phyloP scores from a whole-genome alignment of 2,113 vertebrate genomes.

The Odontesthes bonariensis region DNA sequence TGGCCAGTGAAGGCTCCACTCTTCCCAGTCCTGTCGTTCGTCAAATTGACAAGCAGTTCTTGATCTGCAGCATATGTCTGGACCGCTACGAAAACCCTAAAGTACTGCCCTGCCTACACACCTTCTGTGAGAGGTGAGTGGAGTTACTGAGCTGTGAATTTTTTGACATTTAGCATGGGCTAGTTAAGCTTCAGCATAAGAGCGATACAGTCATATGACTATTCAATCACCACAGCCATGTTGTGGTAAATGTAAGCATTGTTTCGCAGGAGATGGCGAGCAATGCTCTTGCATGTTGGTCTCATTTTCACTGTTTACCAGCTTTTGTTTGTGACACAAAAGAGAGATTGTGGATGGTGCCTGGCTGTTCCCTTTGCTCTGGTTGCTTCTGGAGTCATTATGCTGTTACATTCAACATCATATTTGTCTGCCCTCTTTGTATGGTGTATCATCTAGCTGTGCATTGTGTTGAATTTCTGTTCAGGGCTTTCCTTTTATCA shows the following conservation, averaged over 20 bases:
- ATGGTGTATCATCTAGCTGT: background rate
- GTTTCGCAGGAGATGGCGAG: background rate
- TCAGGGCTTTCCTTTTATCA: too few species aligned
- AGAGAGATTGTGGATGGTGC: slow-evolving; percentile 27
- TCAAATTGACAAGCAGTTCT: slow-evolving; percentile 99
- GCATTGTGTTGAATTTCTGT: background rate
- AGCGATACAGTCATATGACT: background rate
- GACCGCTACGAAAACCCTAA: slow-evolving; percentile 98
- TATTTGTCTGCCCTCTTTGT: background rate
- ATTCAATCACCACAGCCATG: background rate
- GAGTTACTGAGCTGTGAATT: background rate
- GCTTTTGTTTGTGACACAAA: slow-evolving; percentile 61
- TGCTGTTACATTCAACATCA: background rate
- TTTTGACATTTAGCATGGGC: background rate
- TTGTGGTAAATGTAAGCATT: slow-evolving; percentile 5
- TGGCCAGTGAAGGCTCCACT: slow-evolving; percentile 96
- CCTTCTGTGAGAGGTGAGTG: slow-evolving; percentile 82
- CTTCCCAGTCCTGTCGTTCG: slow-evolving; percentile 96
- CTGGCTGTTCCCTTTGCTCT: slow-evolving; percentile 26
- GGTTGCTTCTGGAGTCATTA: slow-evolving; percentile 36
- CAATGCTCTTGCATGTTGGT: slow-evolving; percentile 5
- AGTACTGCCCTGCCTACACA: slow-evolving; percentile 97
- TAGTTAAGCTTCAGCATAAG: background rate
- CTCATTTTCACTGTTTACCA: slow-evolving; percentile 15
- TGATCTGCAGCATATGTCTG: slow-evolving; percentile 99